A percentile compares a stretch with the other conserved stretches of the same genome.
Evolutionary conservation across 2,888 invertebrate genomes (phyloP).

Genomic region (Marasmarcha lunaedactyla): DNA sequence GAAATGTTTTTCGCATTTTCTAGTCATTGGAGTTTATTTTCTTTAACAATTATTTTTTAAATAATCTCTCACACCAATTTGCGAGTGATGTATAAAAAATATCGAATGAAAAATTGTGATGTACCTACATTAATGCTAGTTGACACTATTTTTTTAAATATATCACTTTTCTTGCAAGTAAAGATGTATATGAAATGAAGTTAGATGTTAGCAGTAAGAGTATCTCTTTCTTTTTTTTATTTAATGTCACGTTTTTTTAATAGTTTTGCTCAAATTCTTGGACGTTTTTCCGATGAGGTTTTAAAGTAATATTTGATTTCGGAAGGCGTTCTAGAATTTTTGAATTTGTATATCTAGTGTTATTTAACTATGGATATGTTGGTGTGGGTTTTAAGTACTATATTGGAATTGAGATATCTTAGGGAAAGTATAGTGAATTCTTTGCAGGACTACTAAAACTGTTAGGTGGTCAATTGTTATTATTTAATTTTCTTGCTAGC

Average conservation of each 20-base stretch:
- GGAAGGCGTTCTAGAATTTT: slow-evolving; percentile 22
- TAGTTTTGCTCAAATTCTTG: no score
- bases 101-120: slow-evolving; percentile 43
- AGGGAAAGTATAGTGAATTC: slow-evolving; percentile 17
- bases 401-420: slow-evolving; percentile 17
- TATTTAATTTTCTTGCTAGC: no score
- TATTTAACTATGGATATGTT: slow-evolving; percentile 22
- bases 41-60: neutral
- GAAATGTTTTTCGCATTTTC: slow-evolving; percentile 19
- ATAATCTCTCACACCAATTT: slow-evolving; percentile 35
- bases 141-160: slow-evolving; percentile 50
- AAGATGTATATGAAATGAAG: slow-evolving; percentile 40
- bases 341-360: slow-evolving; percentile 29
- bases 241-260: slow-evolving; percentile 15
- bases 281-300: no score
- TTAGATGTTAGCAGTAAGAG: slow-evolving; percentile 59
- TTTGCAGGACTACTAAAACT: slow-evolving; percentile 15
- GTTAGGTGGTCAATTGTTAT: no score
- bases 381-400: slow-evolving; percentile 14
- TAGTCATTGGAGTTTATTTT: slow-evolving; percentile 25
- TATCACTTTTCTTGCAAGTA: slow-evolving; percentile 46
- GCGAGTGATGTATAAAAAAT: neutral
- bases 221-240: slow-evolving; percentile 52
- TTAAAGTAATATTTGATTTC: no score
- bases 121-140: slow-evolving; percentile 43